Conservation (phyloP, 2,888 invertebrate species). For the Lasioglossum villosulum region DNA sequence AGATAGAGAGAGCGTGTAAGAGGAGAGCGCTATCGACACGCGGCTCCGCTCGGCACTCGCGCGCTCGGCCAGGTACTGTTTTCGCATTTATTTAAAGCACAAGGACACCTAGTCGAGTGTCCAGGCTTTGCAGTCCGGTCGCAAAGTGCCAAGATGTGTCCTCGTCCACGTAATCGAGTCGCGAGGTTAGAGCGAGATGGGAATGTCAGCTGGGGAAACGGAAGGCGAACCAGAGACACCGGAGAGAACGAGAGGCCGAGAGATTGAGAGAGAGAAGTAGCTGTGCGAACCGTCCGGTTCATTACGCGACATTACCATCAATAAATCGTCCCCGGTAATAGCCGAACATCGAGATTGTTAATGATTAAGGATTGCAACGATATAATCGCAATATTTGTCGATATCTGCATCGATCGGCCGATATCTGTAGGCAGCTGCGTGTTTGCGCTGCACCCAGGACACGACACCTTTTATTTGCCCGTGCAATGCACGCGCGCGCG, state of each 20-base stretch:
- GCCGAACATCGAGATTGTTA: conserved; percentile 76
- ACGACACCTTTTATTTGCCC: conserved; percentile 9
- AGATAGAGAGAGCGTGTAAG: conserved; percentile 50
- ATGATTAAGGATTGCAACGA: conserved; percentile 77
- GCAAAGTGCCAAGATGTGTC: conserved; percentile 82
- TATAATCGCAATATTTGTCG: conserved; percentile 78
- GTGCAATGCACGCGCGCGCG: neutral
- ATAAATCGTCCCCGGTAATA: conserved; percentile 79
- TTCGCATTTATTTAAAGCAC: conserved; percentile 82
- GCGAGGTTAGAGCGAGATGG: conserved; percentile 51
- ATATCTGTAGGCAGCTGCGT: conserved; percentile 48
- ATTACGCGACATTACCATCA: conserved; percentile 77
- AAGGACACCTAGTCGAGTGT: conserved; percentile 82
- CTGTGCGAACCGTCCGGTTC: conserved; percentile 49
- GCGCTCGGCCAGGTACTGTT: conserved; percentile 70
- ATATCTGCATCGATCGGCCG: conserved; percentile 56
- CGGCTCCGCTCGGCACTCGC: neutral
- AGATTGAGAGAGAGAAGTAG: neutral
- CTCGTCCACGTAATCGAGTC: conserved; percentile 78
- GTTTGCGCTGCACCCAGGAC: conserved; percentile 12
- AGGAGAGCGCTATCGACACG: conserved; percentile 41
- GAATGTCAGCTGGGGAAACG: conserved; percentile 35
- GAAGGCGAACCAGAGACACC: conserved; percentile 10
- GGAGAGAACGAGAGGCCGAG: neutral
- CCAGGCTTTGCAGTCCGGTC: conserved; percentile 75